phyloP scores from a whole-genome alignment of 2,113 vertebrate species.

The Cottus gobio region DNA sequence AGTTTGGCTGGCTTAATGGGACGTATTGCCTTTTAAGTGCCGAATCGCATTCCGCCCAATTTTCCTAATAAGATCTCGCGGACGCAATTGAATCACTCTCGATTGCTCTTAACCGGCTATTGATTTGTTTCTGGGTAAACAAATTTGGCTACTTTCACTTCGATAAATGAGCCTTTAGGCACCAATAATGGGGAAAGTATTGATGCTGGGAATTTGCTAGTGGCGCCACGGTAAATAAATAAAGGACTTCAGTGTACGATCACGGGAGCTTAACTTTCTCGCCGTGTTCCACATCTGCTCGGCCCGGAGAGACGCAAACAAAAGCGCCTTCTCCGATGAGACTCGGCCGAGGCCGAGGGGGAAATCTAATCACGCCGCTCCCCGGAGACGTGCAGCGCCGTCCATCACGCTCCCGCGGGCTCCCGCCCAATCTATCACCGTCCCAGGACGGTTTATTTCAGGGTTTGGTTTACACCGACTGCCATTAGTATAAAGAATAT shows the following conservation, averaged over 20 bases:
- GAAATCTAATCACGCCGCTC: constrained; percentile 64
- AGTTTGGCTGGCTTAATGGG: constrained; percentile 25
- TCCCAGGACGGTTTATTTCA: constrained; percentile 3
- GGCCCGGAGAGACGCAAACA: constrained; percentile 41
- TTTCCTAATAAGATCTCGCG: constrained; percentile 38
- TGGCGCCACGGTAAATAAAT: neutral
- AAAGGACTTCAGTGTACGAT: neutral
- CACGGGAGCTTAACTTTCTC: neutral
- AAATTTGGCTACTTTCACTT: constrained; percentile 27
- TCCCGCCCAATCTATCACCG: constrained; percentile 58
- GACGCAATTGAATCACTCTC: constrained; percentile 42
- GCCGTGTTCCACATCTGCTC: neutral
- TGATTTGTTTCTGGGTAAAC: constrained; percentile 50
- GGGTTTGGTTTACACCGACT: neutral
- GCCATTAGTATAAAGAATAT: neutral
- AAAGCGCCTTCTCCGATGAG: constrained; percentile 31
- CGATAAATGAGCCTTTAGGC: constrained; percentile 30
- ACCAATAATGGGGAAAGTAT: constrained; percentile 53
- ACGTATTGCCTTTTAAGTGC: constrained; percentile 25
- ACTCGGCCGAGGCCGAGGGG: constrained; percentile 41
- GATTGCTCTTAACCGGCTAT: constrained; percentile 40
- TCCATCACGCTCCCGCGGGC: constrained; percentile 24
- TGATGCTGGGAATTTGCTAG: constrained; percentile 48
- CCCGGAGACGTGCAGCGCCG: constrained; percentile 29
- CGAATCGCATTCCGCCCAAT: constrained; percentile 29